Evolutionary conservation across 2,888 invertebrate species (phyloP).

Genomic region (Trichopoda pennipes): DNA sequence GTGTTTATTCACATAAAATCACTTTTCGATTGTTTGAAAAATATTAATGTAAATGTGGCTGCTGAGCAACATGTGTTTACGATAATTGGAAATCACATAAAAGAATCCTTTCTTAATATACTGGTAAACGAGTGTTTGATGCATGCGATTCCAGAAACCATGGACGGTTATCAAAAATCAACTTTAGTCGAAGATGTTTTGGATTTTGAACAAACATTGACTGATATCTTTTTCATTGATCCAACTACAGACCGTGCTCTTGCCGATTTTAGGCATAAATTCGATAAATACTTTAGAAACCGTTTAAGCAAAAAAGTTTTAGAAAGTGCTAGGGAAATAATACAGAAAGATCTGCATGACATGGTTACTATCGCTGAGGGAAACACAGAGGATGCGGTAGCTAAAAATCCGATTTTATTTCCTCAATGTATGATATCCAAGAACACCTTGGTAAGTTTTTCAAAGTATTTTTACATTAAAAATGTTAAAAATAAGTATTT

Average conservation of each 20-base stretch:
- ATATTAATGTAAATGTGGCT: conserved; percentile 77
- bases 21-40: conserved; percentile 74
- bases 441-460: conserved; percentile 79
- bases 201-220: conserved; percentile 85
- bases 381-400: conserved; percentile 72
- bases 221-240: conserved; percentile 83
- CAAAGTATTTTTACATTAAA: too few species aligned
- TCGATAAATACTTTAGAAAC: conserved; percentile 88
- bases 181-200: conserved; percentile 85
- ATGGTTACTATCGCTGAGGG: conserved; percentile 84
- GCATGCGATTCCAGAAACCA: conserved; percentile 88
- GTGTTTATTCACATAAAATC: conserved; percentile 76
- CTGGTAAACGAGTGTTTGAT: conserved; percentile 88
- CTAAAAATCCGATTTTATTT: conserved; percentile 77
- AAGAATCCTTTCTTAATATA: conserved; percentile 84
- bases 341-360: conserved; percentile 90
- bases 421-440: conserved; percentile 80
- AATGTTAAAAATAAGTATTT: too few species aligned
- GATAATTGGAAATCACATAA: conserved; percentile 83
- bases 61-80: conserved; percentile 76
- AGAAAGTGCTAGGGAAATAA: conserved; percentile 86
- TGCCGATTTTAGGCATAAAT: conserved; percentile 86
- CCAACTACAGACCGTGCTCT: conserved; percentile 83
- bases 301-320: conserved; percentile 88
- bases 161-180: conserved; percentile 86